A percentile compares a stretch with the other conserved stretches of the same genome.
These are phyloP conservation scores for Dynastes hyllus DNA, from an alignment of 2,888 invertebrate species.

Conservation along the genomic window DNA sequence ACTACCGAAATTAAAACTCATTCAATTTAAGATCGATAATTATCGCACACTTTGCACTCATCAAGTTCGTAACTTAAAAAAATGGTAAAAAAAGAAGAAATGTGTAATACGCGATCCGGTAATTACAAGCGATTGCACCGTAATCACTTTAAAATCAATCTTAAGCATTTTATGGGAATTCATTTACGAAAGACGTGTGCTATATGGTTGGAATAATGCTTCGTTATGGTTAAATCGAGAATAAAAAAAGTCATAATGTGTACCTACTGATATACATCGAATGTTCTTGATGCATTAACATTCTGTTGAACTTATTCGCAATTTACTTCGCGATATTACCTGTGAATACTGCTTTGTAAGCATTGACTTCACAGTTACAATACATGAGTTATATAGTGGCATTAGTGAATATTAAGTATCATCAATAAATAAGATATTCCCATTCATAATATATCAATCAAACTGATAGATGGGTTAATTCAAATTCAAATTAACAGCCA, in stretches of 20 bases:
- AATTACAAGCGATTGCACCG: constrained; percentile 19
- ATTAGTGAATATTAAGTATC: constrained; percentile 16
- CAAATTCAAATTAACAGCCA: constrained; percentile 42
- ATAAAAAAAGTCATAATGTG: no score
- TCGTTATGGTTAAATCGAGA: not conserved
- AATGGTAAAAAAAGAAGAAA: not conserved
- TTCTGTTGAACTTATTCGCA: no score
- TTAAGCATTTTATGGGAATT: constrained; percentile 4
- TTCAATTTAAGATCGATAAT: constrained; percentile 30
- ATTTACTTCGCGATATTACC: no score
- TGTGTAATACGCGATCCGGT: constrained; percentile 1
- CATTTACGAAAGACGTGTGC: constrained; percentile 13
- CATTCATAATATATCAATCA: constrained; percentile 46
- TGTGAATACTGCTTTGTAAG: no score
- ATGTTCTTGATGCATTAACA: no score
- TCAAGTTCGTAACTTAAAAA: constrained; percentile 1
- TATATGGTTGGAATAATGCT: not conserved
- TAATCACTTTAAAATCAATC: constrained; percentile 25
- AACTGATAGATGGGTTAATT: constrained; percentile 42
- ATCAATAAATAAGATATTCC: constrained; percentile 28
- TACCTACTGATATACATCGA: no score
- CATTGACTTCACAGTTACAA: no score
- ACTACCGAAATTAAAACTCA: constrained; percentile 15
- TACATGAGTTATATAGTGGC: not conserved
- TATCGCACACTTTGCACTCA: constrained; percentile 7